Evolutionary conservation across 2,888 invertebrate genomes (phyloP).

Genomic region (Kryphioiulus occultus): DNA sequence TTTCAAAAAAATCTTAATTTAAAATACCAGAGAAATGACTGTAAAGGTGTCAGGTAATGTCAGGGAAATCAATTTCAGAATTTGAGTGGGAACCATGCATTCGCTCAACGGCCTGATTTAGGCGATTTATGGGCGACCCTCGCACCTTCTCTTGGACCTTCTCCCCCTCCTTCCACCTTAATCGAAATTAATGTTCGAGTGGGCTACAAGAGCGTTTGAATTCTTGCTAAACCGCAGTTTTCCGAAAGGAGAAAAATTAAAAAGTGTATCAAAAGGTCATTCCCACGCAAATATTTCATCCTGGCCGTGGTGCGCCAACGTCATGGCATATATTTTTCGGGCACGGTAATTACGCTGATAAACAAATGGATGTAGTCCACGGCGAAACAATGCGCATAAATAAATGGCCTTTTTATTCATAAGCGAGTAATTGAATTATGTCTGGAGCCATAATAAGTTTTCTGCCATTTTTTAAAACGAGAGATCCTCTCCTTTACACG

Average conservation of each 20-base stretch:
- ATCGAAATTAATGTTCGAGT: background rate
- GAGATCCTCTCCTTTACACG: conserved; percentile 3
- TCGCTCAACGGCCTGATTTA: too few species aligned
- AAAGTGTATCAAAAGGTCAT: conserved; percentile 34
- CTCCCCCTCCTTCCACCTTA: background rate
- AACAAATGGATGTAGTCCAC: conserved; percentile 36
- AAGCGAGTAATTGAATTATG: conserved; percentile 39
- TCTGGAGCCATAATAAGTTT: background rate
- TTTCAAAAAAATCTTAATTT: background rate
- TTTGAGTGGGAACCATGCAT: background rate
- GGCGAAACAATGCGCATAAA: background rate
- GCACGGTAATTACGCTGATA: background rate
- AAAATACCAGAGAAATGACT: too few species aligned
- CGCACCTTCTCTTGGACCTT: background rate
- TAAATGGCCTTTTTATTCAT: conserved; percentile 34
- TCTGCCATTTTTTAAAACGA: background rate
- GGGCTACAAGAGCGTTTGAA: background rate
- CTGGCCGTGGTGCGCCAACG: background rate
- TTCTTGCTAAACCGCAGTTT: background rate
- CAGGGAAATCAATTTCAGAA: too few species aligned
- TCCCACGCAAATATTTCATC: conserved; percentile 35
- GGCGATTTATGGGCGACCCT: background rate
- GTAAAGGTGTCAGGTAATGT: too few species aligned
- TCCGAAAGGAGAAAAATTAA: background rate
- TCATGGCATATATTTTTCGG: background rate